Percentiles rank a stretch among this genome's conserved stretches.
These are phyloP conservation scores for Macrotrachela quadricornifera DNA, from an alignment of 1,140 invertebrate species.

Conservation along the genomic window DNA sequence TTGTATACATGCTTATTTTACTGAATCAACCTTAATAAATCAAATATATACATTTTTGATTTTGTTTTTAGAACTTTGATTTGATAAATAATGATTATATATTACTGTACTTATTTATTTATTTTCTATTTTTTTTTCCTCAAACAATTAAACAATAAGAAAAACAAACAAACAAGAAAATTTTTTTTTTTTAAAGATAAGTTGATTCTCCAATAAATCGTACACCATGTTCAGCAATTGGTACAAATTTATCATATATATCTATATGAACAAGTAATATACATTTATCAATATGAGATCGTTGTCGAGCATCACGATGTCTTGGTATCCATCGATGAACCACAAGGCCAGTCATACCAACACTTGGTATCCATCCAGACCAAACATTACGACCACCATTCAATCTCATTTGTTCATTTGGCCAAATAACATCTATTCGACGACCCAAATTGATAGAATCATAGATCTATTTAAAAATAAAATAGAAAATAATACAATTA, in stretches of 20 bases:
- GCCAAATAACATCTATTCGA: slow-evolving; percentile 71
- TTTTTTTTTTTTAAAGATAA: too few relatives aligned
- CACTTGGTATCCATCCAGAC: slow-evolving; percentile 64
- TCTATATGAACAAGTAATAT: slow-evolving; percentile 74
- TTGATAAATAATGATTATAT: too few relatives aligned
- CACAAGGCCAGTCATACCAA: slow-evolving; percentile 70
- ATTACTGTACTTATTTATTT: too few relatives aligned
- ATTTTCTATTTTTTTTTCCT: too few relatives aligned
- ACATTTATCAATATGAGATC: slow-evolving; percentile 68
- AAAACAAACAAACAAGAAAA: too few relatives aligned
- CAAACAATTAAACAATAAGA: too few relatives aligned
- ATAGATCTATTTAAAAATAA: slow-evolving; percentile 39
- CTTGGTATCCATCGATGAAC: slow-evolving; percentile 74
- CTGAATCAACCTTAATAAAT: too few relatives aligned
- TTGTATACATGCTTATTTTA: too few relatives aligned
- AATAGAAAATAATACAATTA: too few relatives aligned
- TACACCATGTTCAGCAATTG: slow-evolving; percentile 66
- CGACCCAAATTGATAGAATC: slow-evolving; percentile 68
- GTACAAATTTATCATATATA: slow-evolving; percentile 54
- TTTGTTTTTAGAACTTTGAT: too few relatives aligned
- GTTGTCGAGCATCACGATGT: slow-evolving; percentile 55
- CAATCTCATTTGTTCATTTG: slow-evolving; percentile 58
- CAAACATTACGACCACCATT: slow-evolving; percentile 61
- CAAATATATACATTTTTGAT: too few relatives aligned
- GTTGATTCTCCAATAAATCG: too few relatives aligned